Evolutionary conservation across 2,888 invertebrate species (phyloP).

Genomic region (Hirtodrosophila trivittata): DNA sequence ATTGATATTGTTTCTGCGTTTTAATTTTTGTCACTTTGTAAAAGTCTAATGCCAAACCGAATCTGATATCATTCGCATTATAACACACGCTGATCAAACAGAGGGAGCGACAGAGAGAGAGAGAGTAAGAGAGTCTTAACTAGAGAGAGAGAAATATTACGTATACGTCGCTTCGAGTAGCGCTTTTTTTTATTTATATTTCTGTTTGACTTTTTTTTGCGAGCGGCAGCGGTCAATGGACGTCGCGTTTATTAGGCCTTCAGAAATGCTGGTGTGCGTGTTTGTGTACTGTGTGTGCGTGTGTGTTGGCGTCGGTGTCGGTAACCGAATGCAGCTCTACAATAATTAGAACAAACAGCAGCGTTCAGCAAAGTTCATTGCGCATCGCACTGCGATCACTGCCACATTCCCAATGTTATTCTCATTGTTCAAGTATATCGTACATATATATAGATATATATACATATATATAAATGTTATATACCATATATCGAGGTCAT

Average conservation of each 20-base stretch:
- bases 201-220: constrained; percentile 29
- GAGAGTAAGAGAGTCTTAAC: constrained; percentile 17
- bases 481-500: constrained; percentile 43
- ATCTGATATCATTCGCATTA: no score
- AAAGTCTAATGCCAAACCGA: no score
- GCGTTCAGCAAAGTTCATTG: constrained; percentile 57
- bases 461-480: constrained; percentile 15
- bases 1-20: no score
- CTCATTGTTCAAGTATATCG: constrained; percentile 1
- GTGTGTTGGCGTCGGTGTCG: constrained; percentile 33
- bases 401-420: constrained; percentile 15
- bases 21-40: no score
- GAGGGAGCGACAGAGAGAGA: constrained; percentile 3
- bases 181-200: constrained; percentile 21
- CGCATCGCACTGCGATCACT: constrained; percentile 51
- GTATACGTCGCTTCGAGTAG: constrained; percentile 51
- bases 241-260: constrained; percentile 58
- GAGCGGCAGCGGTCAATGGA: constrained; percentile 50
- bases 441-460: constrained; percentile 3
- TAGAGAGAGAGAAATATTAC: constrained; percentile 32
- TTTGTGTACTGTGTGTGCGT: background rate
- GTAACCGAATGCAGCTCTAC: constrained; percentile 61
- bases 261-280: constrained; percentile 21
- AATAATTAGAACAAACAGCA: constrained; percentile 71
- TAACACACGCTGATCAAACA: background rate